Evolutionary conservation across 2,797 vertebrate genomes (phyloP), one percentile per base, ranked within the genome.

Genomic region (Coracias cyanogaster): DNA sequence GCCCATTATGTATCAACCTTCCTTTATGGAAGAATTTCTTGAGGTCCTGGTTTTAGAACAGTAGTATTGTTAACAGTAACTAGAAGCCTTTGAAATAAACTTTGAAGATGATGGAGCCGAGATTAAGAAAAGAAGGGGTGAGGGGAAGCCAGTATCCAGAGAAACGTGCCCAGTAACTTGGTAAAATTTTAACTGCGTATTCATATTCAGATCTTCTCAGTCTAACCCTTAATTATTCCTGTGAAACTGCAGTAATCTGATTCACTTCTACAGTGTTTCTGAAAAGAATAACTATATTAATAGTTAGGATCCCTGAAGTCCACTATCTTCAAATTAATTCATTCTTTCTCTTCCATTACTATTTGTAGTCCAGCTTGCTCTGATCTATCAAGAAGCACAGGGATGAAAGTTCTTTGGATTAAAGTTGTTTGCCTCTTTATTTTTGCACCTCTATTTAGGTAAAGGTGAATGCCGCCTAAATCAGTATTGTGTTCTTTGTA

Each of bases 341-440:
- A 60, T 92, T 94, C 31, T 69, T 95, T 85, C 92, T 82, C 60
- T 66, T 73, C 31, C 6, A 0, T 70, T 86, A 24, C 60, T 79
- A 0, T 92, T 89, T 76, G 62, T 61, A 25, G 41, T n/a, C 3
- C 21, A 46, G 55, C 5, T 67, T 35, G 39, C 78, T 82, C 6
- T 15, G 49, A 21, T 94, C 86, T 83, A 0, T 91, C 3, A 33
- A 79, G 88, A 78, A 39, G 54, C 77, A 81, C 52, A 93, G 82
- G 39, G 35, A 54, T 31, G 7, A 24, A 41, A 49, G 39, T 45
- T 71, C 77, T 91, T 54, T 76, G 66, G 55, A 76, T 92, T 97
- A 52, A 94, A 95, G 76, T 74, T 95, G 54, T 90, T 93, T 94
- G 80, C 86, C 83, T 86, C 70, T 80, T 82, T 82, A 57, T 71